Evolutionary conservation across 1,140 invertebrate species (phyloP).

Genomic region (Teleogryllus occipitalis): DNA sequence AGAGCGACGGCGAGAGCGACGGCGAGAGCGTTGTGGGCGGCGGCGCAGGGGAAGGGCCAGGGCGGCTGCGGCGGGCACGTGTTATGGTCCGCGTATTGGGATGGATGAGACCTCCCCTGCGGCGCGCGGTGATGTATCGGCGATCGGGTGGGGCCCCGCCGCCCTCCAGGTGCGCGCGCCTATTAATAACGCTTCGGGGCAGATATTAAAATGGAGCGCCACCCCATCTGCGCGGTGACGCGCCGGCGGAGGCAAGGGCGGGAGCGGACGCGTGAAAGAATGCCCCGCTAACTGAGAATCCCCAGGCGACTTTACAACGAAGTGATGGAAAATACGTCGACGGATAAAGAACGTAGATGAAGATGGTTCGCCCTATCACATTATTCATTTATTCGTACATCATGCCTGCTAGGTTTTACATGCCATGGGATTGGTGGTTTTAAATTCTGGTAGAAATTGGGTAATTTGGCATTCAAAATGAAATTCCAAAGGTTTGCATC

Average conservation of each 20-base stretch:
- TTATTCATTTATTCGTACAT: no score
- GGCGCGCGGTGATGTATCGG: background rate
- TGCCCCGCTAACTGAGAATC: background rate
- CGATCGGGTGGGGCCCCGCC: background rate
- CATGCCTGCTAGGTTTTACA: no score
- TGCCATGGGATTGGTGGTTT: no score
- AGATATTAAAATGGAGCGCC: background rate
- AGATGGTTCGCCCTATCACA: no score
- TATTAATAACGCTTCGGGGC: background rate
- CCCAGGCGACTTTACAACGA: background rate
- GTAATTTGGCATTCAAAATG: no score
- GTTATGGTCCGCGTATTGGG: background rate
- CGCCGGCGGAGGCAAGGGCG: background rate
- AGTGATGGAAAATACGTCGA: background rate
- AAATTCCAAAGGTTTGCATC: no score
- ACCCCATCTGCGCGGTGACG: no score
- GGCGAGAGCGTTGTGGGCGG: no score
- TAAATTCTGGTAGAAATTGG: no score
- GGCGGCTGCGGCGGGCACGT: background rate
- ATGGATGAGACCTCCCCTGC: background rate
- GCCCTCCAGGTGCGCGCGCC: background rate
- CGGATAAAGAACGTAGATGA: no score
- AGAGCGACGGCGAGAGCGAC: no score
- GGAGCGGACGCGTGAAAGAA: background rate
- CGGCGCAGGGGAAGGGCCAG: no score